Evolutionary conservation across 2,888 invertebrate species (phyloP).

Genomic region (Anaspis maculata): DNA sequence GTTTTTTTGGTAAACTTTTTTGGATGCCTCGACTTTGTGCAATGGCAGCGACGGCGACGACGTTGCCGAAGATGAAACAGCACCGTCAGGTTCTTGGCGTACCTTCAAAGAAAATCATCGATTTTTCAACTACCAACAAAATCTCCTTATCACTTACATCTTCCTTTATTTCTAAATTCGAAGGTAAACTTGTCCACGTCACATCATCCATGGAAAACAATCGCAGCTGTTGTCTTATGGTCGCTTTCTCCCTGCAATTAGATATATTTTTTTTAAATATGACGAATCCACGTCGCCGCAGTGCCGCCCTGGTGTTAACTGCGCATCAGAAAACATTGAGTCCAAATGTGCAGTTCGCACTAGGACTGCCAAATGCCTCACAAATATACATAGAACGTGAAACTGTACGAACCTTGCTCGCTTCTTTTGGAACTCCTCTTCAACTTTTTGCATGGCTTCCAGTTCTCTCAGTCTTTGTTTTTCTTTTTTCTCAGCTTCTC

Average conservation of each 20-base stretch:
- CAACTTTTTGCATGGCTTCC: constrained; percentile 76
- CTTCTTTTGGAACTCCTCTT: constrained; percentile 81
- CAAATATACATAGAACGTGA: no score
- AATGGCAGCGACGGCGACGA: constrained; percentile 44
- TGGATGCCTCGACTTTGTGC: constrained; percentile 12
- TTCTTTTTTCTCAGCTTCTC: constrained; percentile 70
- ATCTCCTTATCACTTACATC: no score
- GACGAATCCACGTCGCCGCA: no score
- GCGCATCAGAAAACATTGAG: no score
- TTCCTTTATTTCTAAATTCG: constrained; percentile 35
- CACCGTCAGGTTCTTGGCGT: constrained; percentile 67
- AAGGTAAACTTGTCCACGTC: constrained; percentile 51
- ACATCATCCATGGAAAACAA: constrained; percentile 58
- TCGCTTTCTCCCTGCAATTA: constrained; percentile 66
- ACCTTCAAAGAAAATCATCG: constrained; percentile 33
- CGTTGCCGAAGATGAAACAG: constrained; percentile 49
- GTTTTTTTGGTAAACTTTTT: constrained; percentile 16
- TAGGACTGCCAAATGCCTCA: no score
- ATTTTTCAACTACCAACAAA: neutral
- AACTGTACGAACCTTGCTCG: no score
- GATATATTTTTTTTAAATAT: no score
- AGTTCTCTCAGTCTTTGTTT: constrained; percentile 66
- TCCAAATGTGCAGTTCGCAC: no score
- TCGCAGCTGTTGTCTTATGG: constrained; percentile 65
- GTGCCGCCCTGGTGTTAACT: no score